These are phyloP conservation scores for Noctua fimbriata DNA, from an alignment of 2,888 invertebrate genomes.

Conservation along the genomic window DNA sequence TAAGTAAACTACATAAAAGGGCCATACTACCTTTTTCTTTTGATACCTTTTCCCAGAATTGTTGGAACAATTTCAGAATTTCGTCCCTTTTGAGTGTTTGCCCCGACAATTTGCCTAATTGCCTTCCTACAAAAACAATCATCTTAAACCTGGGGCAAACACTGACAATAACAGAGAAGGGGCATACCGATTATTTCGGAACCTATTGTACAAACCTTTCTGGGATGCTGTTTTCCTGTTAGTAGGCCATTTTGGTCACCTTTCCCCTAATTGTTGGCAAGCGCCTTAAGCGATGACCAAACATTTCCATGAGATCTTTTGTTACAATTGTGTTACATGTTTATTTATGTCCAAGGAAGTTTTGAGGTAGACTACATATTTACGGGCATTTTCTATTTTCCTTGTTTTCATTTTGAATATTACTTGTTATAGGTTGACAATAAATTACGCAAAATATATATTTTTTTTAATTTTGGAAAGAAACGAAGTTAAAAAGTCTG, in stretches of 20 bases:
- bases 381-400: not conserved
- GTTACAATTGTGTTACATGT: slow-evolving; percentile 46
- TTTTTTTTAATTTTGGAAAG: not conserved
- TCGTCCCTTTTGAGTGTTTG: slow-evolving; percentile 19
- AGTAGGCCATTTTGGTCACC: slow-evolving; percentile 75
- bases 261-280: slow-evolving; percentile 81
- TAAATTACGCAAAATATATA: not conserved
- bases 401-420: not conserved
- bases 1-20: slow-evolving; percentile 11
- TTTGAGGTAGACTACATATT: slow-evolving; percentile 4
- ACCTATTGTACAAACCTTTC: slow-evolving; percentile 77
- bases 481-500: not conserved
- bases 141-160: slow-evolving; percentile 75
- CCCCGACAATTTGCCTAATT: slow-evolving; percentile 62
- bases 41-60: not conserved
- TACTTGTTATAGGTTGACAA: not conserved
- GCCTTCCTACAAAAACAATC: slow-evolving; percentile 68
- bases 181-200: slow-evolving; percentile 77
- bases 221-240: slow-evolving; percentile 80
- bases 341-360: slow-evolving; percentile 29
- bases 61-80: slow-evolving; percentile 27
- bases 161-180: slow-evolving; percentile 74
- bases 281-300: slow-evolving; percentile 73
- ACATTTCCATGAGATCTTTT: slow-evolving; percentile 68
- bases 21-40: not conserved